Evolutionary conservation across 2,888 invertebrate genomes (phyloP).

Genomic region (Lingula anatina): DNA sequence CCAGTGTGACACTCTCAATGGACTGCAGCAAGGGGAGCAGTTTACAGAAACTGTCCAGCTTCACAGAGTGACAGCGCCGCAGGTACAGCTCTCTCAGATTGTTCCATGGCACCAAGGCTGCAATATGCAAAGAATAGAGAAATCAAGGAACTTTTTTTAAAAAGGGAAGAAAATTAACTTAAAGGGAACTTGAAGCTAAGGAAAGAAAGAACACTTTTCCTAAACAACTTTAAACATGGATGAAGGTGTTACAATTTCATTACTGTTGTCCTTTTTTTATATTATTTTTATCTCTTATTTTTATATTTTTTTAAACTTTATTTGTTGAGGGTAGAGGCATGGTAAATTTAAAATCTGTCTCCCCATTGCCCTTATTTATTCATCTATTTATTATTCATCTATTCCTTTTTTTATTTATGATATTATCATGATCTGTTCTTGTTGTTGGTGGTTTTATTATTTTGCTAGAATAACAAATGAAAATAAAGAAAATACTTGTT

Average conservation of each 20-base stretch:
- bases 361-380: neutral
- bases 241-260: no score
- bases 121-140: no score
- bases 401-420: neutral
- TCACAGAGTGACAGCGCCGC: slow-evolving; percentile 31
- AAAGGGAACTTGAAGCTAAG: no score
- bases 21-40: slow-evolving; percentile 24
- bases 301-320: no score
- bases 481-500: neutral
- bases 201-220: no score
- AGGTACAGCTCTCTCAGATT: slow-evolving; percentile 26
- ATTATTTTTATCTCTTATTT: no score
- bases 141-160: neutral
- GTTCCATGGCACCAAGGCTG: slow-evolving; percentile 15
- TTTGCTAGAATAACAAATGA: neutral
- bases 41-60: slow-evolving; percentile 24
- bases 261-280: no score
- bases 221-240: neutral
- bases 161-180: neutral
- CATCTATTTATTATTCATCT: neutral
- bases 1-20: slow-evolving; percentile 32
- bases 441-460: neutral
- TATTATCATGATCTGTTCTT: neutral
- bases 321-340: no score
- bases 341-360: no score